Percentiles rank a stretch among this genome's conserved stretches.
phyloP scores from a whole-genome alignment of 2,888 invertebrate species.

The Lasioglossum leucozonium region DNA sequence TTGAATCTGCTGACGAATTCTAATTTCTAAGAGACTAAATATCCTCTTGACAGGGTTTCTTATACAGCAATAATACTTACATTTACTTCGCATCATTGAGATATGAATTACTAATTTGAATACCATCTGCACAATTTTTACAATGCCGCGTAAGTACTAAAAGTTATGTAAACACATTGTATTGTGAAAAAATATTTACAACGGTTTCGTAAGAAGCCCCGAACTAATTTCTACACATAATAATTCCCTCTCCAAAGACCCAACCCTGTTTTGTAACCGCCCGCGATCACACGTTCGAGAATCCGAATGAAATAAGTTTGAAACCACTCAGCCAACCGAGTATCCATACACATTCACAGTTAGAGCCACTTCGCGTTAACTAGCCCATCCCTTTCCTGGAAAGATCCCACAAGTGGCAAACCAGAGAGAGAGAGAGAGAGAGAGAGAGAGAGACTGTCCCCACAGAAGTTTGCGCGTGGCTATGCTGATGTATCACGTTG shows the following conservation, averaged over 20 bases:
- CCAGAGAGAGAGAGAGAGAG: slow-evolving; percentile 32
- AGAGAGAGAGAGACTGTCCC: slow-evolving; percentile 20
- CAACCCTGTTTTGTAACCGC: slow-evolving; percentile 13
- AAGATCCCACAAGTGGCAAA: slow-evolving; percentile 65
- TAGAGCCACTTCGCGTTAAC: slow-evolving; percentile 66
- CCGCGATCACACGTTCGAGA: slow-evolving; percentile 43
- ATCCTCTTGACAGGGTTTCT: no score
- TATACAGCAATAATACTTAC: no score
- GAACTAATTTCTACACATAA: background rate
- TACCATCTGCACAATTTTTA: no score
- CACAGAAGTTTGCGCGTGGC: slow-evolving; percentile 37
- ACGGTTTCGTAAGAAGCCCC: no score
- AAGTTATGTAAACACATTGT: no score
- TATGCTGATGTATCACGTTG: slow-evolving; percentile 23
- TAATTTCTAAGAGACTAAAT: no score
- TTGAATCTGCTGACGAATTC: no score
- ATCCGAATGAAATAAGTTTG: slow-evolving; percentile 31
- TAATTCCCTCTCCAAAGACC: background rate
- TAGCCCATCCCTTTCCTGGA: slow-evolving; percentile 53
- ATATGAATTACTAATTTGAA: no score
- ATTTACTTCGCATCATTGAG: no score
- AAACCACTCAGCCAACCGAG: slow-evolving; percentile 28
- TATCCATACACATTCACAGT: slow-evolving; percentile 66
- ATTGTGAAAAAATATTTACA: no score
- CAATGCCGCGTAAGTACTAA: no score